Conservation (phyloP, 2,888 invertebrate genomes). For the Craniophora ligustri region DNA sequence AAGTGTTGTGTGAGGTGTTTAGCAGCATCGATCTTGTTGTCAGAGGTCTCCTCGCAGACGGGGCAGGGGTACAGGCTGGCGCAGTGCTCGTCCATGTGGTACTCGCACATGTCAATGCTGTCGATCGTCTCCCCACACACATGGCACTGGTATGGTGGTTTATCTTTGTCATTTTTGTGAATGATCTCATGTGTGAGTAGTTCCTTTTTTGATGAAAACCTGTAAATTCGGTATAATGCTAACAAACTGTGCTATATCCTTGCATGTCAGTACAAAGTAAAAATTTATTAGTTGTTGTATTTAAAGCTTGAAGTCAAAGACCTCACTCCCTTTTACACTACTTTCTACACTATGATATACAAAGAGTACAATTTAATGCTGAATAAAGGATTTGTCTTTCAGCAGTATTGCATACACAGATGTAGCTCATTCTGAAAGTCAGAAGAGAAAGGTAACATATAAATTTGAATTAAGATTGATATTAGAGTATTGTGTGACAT, state of each 20-base stretch:
- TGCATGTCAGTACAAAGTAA: not conserved
- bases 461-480: too few species aligned
- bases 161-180: conserved; percentile 68
- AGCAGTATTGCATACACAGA: too few species aligned
- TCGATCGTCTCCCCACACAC: conserved; percentile 68
- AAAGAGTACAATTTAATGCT: too few species aligned
- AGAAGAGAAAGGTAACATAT: too few species aligned
- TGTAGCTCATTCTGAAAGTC: too few species aligned
- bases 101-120: conserved; percentile 70
- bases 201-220: conserved; percentile 76
- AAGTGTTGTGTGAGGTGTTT: conserved; percentile 78
- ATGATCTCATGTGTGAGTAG: conserved; percentile 72
- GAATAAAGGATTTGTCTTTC: too few species aligned
- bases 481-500: too few species aligned
- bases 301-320: too few species aligned
- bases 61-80: conserved; percentile 74
- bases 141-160: conserved; percentile 74
- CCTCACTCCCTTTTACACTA: too few species aligned
- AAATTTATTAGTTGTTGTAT: too few species aligned
- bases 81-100: conserved; percentile 76
- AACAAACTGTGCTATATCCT: not conserved
- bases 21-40: conserved; percentile 62
- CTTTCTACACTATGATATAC: too few species aligned
- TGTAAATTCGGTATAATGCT: conserved; percentile 51
- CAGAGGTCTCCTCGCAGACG: conserved; percentile 71